Evolutionary conservation across 2,113 vertebrate species (phyloP).

Genomic region (Amazona guildingii): DNA sequence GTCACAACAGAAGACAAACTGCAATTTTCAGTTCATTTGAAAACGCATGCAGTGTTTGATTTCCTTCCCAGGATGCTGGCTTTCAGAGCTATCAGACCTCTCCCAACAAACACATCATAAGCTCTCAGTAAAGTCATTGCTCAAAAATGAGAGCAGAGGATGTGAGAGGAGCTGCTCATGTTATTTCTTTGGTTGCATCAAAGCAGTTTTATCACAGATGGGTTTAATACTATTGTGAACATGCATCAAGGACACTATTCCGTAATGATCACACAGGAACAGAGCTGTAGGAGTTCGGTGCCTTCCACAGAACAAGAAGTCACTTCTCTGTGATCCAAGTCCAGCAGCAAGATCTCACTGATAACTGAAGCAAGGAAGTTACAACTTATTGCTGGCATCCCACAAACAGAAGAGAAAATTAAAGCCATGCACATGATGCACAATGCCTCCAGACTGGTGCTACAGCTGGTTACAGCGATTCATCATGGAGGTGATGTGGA

Average conservation of each 20-base stretch:
- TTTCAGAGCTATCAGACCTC: neutral
- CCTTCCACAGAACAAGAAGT: neutral
- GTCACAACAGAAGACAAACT: neutral
- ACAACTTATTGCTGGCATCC: accelerated
- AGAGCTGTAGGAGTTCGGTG: neutral
- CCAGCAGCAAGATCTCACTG: neutral
- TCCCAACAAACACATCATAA: neutral
- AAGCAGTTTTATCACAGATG: neutral
- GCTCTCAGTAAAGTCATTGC: neutral
- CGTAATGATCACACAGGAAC: neutral
- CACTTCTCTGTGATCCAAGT: accelerated
- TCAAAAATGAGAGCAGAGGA: neutral
- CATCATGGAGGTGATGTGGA: neutral
- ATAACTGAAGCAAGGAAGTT: neutral
- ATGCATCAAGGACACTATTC: neutral
- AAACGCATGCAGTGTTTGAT: neutral
- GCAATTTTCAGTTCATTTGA: neutral
- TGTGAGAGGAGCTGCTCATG: neutral
- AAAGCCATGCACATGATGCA: neutral
- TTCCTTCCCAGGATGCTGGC: neutral
- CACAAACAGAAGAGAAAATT: neutral
- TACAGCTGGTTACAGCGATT: neutral
- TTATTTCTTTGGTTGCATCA: neutral
- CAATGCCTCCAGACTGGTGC: neutral
- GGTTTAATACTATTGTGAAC: neutral